A percentile compares a stretch with the other conserved stretches of the same genome.
These are phyloP conservation scores for Aphis gossypii DNA, from an alignment of 1,140 invertebrate genomes.

Conservation along the genomic window DNA sequence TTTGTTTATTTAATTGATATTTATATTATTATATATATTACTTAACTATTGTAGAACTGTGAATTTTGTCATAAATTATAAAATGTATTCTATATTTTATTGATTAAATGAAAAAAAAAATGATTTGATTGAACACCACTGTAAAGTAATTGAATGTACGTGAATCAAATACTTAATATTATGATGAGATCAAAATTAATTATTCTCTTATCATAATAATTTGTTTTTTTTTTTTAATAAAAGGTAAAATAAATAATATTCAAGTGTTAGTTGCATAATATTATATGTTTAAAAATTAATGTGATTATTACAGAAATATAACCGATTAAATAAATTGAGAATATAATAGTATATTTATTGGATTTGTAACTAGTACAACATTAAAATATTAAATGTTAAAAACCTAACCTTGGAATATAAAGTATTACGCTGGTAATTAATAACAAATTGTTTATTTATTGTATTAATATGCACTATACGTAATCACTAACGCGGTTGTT, in stretches of 20 bases:
- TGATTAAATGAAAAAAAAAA: background rate
- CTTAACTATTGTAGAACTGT: background rate
- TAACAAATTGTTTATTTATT: constrained; percentile 7
- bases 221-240: background rate
- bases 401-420: no score
- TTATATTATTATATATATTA: background rate
- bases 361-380: background rate
- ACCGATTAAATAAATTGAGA: background rate
- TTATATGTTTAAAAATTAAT: background rate
- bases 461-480: background rate
- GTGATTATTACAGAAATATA: background rate
- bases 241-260: background rate
- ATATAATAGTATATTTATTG: background rate
- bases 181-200: background rate
- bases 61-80: background rate
- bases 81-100: background rate
- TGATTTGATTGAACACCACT: background rate
- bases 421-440: background rate
- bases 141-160: background rate
- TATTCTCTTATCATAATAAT: background rate
- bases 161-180: background rate
- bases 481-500: background rate
- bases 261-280: background rate
- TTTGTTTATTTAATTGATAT: background rate
- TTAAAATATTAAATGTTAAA: background rate